Base-by-base conservation (phyloP, 2,113 vertebrate species). In the Tauraco erythrolophus region DNA sequence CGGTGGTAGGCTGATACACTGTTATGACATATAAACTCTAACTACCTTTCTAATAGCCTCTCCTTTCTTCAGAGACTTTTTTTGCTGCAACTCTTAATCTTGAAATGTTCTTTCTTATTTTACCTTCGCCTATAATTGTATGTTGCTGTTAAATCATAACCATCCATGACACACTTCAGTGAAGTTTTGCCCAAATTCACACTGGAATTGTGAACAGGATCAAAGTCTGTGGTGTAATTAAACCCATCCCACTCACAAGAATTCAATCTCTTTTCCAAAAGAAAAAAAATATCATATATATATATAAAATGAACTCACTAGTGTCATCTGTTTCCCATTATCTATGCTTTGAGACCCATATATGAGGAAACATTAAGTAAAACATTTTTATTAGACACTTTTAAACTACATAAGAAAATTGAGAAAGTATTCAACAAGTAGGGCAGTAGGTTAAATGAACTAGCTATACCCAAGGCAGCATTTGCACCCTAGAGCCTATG, bases 371-470 rank as follows among this genome's bases (percentile, higher is more conserved):
- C 64, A 70, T 90, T 74, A 90, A 93, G 90, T 84, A 92, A 92
- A 91, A 93, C 45, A 45, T 84, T 92, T 96, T 97, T 92, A 96
- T 88, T 94, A 88, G 85, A 51, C 23, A 66, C 60, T 94, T 96
- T 71, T 19, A 88, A 91, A 79, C 45, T 66, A 60, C 84, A 37
- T 60, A 45, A 84, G 81, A 92, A 96, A 96, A 88, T 15, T 66
- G 37, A 91, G 89, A 84, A 71, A 89, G 62, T 54, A 87, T 45
- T 66, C 51, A 75, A 46, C 8, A 43, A 33, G 76, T 43, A 92
- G 66, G 50, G 86, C 64, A 96, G 54, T 54, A 88, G 76, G 91
- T 86, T 77, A 74, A 92, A 66, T 1, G 45, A 92, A 37, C 54
- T 72, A 60, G 68, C 54, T 61, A 41, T 54, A 92, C 60, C 28